Conservation (phyloP, 1,140 invertebrate species). For the Habropoda laboriosa region DNA sequence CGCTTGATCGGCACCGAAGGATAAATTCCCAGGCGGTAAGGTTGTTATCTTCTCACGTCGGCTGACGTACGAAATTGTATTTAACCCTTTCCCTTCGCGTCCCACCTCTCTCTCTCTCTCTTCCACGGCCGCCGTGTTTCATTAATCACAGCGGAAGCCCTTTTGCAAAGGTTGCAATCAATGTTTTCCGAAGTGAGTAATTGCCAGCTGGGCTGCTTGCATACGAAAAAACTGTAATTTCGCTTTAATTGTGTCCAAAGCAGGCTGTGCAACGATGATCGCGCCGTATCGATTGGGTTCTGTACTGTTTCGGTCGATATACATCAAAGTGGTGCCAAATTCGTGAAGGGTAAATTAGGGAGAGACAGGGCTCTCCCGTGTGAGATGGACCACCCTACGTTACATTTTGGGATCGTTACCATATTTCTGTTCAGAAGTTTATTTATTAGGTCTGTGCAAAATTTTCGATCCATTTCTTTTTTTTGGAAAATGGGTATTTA, state of each 20-base stretch:
- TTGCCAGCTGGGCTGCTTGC: conserved; percentile 4
- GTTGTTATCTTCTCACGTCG: conserved; percentile 49
- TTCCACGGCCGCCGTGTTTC: conserved; percentile 28
- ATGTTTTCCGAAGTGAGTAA: conserved; percentile 57
- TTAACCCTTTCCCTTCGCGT: conserved; percentile 30
- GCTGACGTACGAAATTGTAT: conserved; percentile 59
- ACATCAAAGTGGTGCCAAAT: no score
- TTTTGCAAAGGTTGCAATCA: conserved; percentile 50
- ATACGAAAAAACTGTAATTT: conserved; percentile 18
- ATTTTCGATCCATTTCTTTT: no score
- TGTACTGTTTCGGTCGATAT: no score
- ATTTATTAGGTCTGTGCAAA: no score
- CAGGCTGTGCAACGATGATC: background rate
- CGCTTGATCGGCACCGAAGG: conserved; percentile 33
- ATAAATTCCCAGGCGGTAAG: conserved; percentile 37
- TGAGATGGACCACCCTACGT: no score
- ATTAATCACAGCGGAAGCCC: conserved; percentile 56
- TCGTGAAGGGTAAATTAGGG: no score
- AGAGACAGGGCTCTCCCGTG: no score
- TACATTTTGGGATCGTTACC: no score
- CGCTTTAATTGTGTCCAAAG: conserved; percentile 42
- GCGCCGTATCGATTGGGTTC: conserved; percentile 11
- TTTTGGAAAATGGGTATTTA: no score
- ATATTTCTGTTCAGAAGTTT: no score
- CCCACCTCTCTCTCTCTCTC: no score